Evolutionary conservation across 2,888 invertebrate species (phyloP).

Genomic region (Lobophora halterata): DNA sequence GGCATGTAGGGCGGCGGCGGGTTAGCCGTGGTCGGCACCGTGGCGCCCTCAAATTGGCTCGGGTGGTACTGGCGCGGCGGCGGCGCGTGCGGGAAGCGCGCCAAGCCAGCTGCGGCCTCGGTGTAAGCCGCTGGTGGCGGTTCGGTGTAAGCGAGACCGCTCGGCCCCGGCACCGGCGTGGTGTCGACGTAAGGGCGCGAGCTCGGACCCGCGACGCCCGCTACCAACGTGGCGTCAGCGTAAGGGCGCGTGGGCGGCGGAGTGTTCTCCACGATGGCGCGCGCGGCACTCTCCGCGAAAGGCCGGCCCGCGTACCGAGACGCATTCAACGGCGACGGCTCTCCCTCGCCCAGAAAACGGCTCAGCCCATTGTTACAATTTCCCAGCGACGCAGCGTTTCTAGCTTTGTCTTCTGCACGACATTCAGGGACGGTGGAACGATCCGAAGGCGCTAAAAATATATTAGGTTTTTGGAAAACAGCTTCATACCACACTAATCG

Average conservation of each 20-base stretch:
- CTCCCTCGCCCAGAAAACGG: conserved; percentile 1
- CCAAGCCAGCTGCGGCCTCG: not conserved
- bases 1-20: conserved; percentile 5
- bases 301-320: not conserved
- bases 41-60: not conserved
- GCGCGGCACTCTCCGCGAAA: not conserved
- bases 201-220: not conserved
- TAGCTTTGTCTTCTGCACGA: too few species aligned
- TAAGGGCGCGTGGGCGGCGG: not conserved
- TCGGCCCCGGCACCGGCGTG: not conserved
- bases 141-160: not conserved
- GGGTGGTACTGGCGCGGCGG: conserved; percentile 11
- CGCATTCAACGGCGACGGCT: not conserved
- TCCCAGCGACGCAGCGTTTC: not conserved
- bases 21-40: not conserved
- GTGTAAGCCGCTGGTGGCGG: not conserved
- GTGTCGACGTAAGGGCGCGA: conserved; percentile 1
- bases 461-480: too few species aligned
- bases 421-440: too few species aligned
- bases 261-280: not conserved
- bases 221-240: too few species aligned
- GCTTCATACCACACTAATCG: too few species aligned
- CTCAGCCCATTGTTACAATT: conserved; percentile 1
- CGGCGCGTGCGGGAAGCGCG: conserved; percentile 8
- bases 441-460: too few species aligned